Conservation (phyloP, 2,797 vertebrate genomes). For the Cheirogaleus major region DNA sequence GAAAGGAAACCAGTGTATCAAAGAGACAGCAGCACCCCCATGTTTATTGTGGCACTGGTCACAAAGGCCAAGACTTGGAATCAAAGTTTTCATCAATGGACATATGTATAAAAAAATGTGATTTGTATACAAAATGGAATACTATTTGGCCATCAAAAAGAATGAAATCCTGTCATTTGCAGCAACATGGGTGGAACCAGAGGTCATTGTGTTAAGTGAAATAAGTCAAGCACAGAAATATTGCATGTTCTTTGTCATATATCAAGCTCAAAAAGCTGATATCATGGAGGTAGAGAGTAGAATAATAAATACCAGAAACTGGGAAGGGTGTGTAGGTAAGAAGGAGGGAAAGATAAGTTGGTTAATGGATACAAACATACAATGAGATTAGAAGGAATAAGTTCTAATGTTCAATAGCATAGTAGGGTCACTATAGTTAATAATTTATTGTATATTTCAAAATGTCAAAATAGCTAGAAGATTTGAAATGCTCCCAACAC, state of each 20-base stretch:
- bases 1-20: background rate
- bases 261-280: background rate
- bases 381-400: background rate
- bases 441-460: background rate
- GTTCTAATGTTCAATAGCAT: background rate
- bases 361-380: background rate
- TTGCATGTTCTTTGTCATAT: background rate
- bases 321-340: background rate
- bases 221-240: background rate
- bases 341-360: background rate
- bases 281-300: background rate
- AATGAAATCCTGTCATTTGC: background rate
- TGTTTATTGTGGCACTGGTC: background rate
- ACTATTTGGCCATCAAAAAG: background rate
- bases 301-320: background rate
- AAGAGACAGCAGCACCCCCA: background rate
- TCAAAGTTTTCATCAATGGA: background rate
- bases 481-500: background rate
- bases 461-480: background rate
- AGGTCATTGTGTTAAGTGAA: background rate
- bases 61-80: background rate
- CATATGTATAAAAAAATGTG: background rate
- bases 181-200: background rate
- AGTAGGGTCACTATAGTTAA: background rate
- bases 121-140: background rate